Evolutionary conservation across 2,113 vertebrate genomes (phyloP), one percentile per base, ranked within the genome.

Genomic region (Cairina moschata): DNA sequence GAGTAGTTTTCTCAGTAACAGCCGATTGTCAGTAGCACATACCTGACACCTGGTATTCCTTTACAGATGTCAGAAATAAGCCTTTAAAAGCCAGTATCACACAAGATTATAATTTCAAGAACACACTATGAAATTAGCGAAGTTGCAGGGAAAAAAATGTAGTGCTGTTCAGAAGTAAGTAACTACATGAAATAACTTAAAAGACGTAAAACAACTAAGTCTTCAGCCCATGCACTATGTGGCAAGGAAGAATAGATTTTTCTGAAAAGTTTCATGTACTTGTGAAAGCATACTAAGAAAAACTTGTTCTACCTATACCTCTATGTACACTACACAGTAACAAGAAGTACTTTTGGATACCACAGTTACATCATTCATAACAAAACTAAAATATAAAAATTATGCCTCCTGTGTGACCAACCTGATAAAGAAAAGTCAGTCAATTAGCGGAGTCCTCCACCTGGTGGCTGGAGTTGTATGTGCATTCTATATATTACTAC

Each of bases 391-490:
- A 90, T 4, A 77, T 21, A 23, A 48, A 68, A 56, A 69, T 63
- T 34, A 20, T 5, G 25, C 17, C 58, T 78, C 34, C 60, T 81
- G 36, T 21, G 26, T 38, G 31, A 91, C 28, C 34, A 66, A 77
- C 52, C 58, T 74, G 90, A 80, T 32, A 73, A 50, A 50, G 59
- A 52, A 78, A 87, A 86, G 11, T 8, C 84, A 85, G 88, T n/a
- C 88, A 81, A 42, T 72, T 92, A 80, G 93, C 25, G 36, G 46
- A 97, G 95, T 92, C 86, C 90, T 94, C 97, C 97, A 97, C 77
- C 96, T 97, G 84, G 93, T 95, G 96, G 96, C 59, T 92, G 78
- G 68, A 96, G 48, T 31, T 63, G 52, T 46, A 59, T 8, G 16
- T 84, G 95, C 93, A 88, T 65, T 71, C 88, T 81, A 58, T 38